phyloP scores from a whole-genome alignment of 2,113 vertebrate species.

The Menura novaehollandiae region DNA sequence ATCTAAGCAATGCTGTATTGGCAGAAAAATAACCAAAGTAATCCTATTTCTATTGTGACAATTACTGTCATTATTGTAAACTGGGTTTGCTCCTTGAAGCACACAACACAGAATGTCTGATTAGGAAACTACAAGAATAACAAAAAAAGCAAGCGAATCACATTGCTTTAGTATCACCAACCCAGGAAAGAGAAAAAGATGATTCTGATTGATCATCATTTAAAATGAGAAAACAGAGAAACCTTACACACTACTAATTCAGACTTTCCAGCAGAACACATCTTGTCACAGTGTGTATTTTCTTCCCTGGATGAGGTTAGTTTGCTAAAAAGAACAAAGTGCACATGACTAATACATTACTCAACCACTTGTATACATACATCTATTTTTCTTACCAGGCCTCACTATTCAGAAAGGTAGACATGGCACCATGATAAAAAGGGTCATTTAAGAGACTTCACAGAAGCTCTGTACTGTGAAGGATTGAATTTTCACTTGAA shows the following conservation, averaged over 20 bases:
- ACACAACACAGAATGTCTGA: neutral
- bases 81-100: neutral
- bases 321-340: constrained; percentile 75
- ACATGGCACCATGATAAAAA: constrained; percentile 79
- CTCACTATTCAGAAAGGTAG: constrained; percentile 75
- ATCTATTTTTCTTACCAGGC: constrained; percentile 74
- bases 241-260: constrained; percentile 25
- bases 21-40: neutral
- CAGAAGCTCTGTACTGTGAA: constrained; percentile 80
- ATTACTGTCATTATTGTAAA: neutral
- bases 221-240: constrained; percentile 47
- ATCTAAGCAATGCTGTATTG: neutral
- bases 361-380: constrained; percentile 74
- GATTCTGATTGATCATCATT: neutral
- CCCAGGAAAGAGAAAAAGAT: constrained; percentile 12
- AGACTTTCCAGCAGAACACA: constrained; percentile 36
- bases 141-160: neutral
- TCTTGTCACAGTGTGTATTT: constrained; percentile 65
- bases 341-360: constrained; percentile 73
- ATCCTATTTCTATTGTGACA: neutral
- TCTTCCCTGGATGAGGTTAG: constrained; percentile 73
- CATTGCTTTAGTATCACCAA: neutral
- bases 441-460: constrained; percentile 82
- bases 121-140: neutral
- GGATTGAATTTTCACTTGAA: constrained; percentile 85